Percentiles rank a stretch among this genome's conserved stretches.
Conservation (phyloP, 2,888 invertebrate genomes). For the Ectemnius lituratus region DNA sequence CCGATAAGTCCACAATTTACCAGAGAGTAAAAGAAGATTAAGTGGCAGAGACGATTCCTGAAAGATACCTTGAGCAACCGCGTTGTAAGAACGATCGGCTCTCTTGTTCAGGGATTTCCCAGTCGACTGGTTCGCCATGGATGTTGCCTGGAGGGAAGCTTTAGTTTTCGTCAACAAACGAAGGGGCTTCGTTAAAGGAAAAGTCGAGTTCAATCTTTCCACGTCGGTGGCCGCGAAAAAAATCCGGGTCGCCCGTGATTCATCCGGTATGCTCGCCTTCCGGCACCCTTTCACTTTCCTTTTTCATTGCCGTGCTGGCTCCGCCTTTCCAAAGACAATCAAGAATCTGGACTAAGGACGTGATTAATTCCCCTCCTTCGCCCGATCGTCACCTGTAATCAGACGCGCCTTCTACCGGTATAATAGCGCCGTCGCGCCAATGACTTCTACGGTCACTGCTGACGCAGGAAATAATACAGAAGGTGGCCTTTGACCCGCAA, state of each 20-base stretch:
- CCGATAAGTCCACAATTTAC: no score
- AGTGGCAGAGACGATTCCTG: no score
- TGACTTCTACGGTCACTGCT: background rate
- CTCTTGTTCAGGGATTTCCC: no score
- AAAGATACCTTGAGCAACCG: no score
- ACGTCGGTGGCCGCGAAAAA: conserved; percentile 1
- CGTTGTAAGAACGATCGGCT: no score
- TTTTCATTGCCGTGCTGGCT: background rate
- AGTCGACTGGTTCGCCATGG: no score
- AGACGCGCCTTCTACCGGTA: background rate
- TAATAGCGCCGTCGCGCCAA: background rate
- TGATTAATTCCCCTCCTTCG: conserved; percentile 3
- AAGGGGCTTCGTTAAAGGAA: conserved; percentile 7
- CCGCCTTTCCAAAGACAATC: conserved; percentile 6
- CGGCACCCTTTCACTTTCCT: background rate
- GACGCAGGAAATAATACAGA: conserved; percentile 1
- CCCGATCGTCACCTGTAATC: background rate
- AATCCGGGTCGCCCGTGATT: conserved; percentile 10
- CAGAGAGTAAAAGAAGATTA: no score
- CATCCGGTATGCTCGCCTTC: conserved; percentile 2
- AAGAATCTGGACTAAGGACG: conserved; percentile 4
- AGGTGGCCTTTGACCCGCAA: background rate
- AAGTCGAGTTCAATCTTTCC: conserved; percentile 12
- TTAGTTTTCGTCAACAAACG: conserved; percentile 4
- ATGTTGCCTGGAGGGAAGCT: background rate